These are phyloP conservation scores for Chouioia cunea DNA, from an alignment of 2,888 invertebrate species.

Conservation along the genomic window DNA sequence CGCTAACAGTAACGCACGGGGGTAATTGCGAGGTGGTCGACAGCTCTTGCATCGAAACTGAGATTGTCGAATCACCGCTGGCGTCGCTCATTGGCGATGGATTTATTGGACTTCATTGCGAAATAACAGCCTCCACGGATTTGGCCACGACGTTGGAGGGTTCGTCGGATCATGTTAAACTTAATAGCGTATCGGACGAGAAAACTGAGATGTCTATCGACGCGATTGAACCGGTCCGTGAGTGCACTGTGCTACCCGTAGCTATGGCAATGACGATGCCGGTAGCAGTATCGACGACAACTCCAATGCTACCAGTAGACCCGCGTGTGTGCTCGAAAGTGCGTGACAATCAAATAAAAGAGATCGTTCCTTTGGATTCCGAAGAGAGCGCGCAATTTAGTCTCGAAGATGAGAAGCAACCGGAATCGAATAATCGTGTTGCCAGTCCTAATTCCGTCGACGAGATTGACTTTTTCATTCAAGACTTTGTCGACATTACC, in stretches of 20 bases:
- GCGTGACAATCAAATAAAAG: too few relatives aligned
- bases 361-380: too few relatives aligned
- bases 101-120: neutral
- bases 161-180: slow-evolving; percentile 33
- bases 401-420: too few relatives aligned
- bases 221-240: slow-evolving; percentile 19
- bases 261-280: too few relatives aligned
- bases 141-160: neutral
- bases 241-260: neutral
- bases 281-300: too few relatives aligned
- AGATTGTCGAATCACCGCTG: slow-evolving; percentile 16
- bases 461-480: slow-evolving; percentile 23
- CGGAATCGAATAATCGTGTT: neutral
- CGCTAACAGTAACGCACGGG: neutral
- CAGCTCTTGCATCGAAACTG: slow-evolving; percentile 16
- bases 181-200: slow-evolving; percentile 51
- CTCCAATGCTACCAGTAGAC: too few relatives aligned
- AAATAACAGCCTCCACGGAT: neutral
- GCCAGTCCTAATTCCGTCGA: too few relatives aligned
- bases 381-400: too few relatives aligned
- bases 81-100: neutral
- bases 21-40: neutral
- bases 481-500: slow-evolving; percentile 40
- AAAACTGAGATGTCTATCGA: slow-evolving; percentile 42
- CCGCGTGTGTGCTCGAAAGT: too few relatives aligned